Percentiles rank a stretch among this genome's conserved stretches.
phyloP scores from a whole-genome alignment of 1,140 invertebrate genomes.

The Aphaenogaster floridana region DNA sequence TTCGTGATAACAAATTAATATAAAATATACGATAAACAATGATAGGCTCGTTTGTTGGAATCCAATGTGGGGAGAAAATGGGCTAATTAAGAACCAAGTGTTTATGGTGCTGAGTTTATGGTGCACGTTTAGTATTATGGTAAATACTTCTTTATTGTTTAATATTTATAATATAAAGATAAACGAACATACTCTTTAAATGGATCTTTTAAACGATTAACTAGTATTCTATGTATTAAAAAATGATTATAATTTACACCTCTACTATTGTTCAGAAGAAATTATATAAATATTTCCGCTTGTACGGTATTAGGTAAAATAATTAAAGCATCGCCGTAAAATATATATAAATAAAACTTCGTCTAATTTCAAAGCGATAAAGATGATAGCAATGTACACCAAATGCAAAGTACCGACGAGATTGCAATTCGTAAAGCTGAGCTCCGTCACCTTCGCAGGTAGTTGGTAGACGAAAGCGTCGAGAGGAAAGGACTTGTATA shows the following conservation, averaged over 20 bases:
- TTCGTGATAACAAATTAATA: not conserved
- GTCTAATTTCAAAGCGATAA: conserved; percentile 67
- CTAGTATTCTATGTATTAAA: not conserved
- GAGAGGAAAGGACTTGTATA: conserved; percentile 62
- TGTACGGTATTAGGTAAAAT: not conserved
- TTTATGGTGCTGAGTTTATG: no score
- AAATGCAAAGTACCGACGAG: conserved; percentile 78
- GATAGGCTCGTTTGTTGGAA: no score
- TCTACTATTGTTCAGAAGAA: not conserved
- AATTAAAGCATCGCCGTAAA: not conserved
- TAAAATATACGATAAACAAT: no score
- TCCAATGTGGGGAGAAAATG: no score
- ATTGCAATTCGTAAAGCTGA: conserved; percentile 71
- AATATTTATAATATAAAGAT: not conserved
- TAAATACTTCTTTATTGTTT: no score
- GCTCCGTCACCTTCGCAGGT: conserved; percentile 71
- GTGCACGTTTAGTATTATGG: no score
- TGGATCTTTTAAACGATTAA: not conserved
- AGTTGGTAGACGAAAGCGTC: conserved; percentile 66
- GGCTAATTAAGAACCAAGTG: no score
- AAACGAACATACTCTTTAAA: not conserved
- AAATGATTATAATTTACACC: not conserved
- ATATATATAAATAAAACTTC: conserved; percentile 37
- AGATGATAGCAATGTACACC: conserved; percentile 61
- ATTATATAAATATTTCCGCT: not conserved